Evolutionary conservation across 2,113 vertebrate species (phyloP), one percentile per base, ranked within the genome.

Genomic region (Bolborhynchus lineola): DNA sequence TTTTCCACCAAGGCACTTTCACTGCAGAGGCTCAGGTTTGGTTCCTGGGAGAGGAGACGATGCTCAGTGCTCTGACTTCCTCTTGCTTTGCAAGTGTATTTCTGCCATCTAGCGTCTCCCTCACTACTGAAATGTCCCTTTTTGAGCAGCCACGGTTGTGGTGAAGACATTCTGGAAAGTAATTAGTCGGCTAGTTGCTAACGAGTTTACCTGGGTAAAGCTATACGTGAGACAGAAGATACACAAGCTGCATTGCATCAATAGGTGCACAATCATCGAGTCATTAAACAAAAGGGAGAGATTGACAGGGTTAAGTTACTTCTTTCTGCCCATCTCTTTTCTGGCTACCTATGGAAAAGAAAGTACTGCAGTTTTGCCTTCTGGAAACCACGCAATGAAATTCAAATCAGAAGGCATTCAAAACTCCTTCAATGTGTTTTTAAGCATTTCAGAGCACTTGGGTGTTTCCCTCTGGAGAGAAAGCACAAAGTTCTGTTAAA

Each of bases 71-170:
- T 8, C 35, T 14, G 29, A 6, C 52, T 9, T 7, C 4, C 26
- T 16, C 11, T n/a, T 1, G 21, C 80, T 90, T 63, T 25, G 25
- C 57, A 25, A 16, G 63, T 23, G 26, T 65, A 9, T 24, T 49
- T 21, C 7, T 65, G 95, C 95, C 97, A 90, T 76, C 95, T 94
- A 93, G 96, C 37, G 96, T 13, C 67, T 13, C 16, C 41, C 33
- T 24, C 79, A 1, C 44, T 29, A 11, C 42, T 16, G 10, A 15
- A 35, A n/a, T 0, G 20, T 28, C 21, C 39, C 49, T 1, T 3
- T 8, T 6, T 35, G 25, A 63, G 65, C 71, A 11, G 52, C 28
- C 13, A 0, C 0, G 3, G 8, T 2, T 28, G 35, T 2, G 9
- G 7, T 3, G 12, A 3, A 42, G 28, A 6, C 65, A 4, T 26